phyloP scores from a whole-genome alignment of 2,113 vertebrate genomes.

The Gymnobelideus leadbeateri region DNA sequence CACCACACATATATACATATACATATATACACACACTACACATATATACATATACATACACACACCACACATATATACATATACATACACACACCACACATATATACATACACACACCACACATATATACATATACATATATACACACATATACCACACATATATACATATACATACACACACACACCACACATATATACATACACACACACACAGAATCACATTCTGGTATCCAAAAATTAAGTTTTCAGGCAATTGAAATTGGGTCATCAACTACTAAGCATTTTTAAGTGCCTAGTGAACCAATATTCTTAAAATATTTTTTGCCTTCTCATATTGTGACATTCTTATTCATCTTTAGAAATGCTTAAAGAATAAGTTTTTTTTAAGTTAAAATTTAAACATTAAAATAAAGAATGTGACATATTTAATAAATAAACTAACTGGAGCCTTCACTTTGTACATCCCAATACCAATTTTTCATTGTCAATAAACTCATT shows the following conservation, averaged over 20 bases:
- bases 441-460: background rate
- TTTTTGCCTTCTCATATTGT: conserved; percentile 29
- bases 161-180: too few relatives aligned
- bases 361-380: conserved; percentile 39
- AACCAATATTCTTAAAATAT: background rate
- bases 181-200: too few relatives aligned
- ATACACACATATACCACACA: background rate
- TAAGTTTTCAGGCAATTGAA: background rate
- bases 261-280: conserved; percentile 27
- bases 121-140: background rate
- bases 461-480: background rate
- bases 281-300: background rate
- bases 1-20: background rate
- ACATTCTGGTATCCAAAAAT: conserved; percentile 19
- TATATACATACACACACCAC: too few relatives aligned
- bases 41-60: too few relatives aligned
- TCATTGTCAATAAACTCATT: conserved; percentile 6
- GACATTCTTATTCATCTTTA: background rate
- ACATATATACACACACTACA: too few relatives aligned
- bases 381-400: conserved; percentile 39
- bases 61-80: background rate
- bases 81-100: too few relatives aligned
- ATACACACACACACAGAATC: background rate
- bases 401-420: background rate
- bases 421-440: background rate